Base-by-base conservation (phyloP, 1,140 invertebrate genomes). In the Drosophila mojavensis region DNA sequence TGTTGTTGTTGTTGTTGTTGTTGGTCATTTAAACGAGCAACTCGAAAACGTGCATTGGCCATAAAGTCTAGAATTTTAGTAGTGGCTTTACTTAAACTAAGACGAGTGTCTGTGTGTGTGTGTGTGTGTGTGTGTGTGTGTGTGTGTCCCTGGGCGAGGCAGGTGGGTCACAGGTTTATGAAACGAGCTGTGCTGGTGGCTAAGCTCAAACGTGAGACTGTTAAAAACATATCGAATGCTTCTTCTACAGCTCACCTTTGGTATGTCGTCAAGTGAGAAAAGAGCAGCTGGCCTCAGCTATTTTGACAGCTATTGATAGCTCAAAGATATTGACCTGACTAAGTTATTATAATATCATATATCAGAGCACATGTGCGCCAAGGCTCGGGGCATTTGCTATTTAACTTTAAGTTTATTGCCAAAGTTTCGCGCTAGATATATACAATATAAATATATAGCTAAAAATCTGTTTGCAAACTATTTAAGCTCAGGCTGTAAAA, bases 31-130 rank as follows among this genome's bases (percentile, higher is more conserved):
- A 60, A 60, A 11, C 28, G 60, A 60, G 17, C 63, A 53, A 47
- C 62, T 58, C 30, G 70, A 50, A 36, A 69, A 74, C 81, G 81
- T 85, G 81, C 74, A 81, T 75, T 71, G 78, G 41, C 69, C 85
- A 86, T 86, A 86, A 86, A 82, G 58, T 81, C 61, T 24, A 36
- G 58, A 67, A 62, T 78, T 81, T 85, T 75, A 81, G 78, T 85
- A 82, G 78, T 85, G 82, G 78, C 82, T 86, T 86, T 75, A 86
- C 69, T 55, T 78, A 68, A 85, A 85, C 78, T 81, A 81, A 54
- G 55, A 54, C 33, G 69, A n/a, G n/a, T 15, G 2, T 41, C 17
- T 17, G 0, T 17, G 17, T 17, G 17, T 17, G n/a, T n/a, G 10
- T 28, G 10, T 13, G 13, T 4, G 4, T 30, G 28, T 4, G 28